Evolutionary conservation across 1,140 invertebrate species (phyloP).

Genomic region (Brachionus rubens): DNA sequence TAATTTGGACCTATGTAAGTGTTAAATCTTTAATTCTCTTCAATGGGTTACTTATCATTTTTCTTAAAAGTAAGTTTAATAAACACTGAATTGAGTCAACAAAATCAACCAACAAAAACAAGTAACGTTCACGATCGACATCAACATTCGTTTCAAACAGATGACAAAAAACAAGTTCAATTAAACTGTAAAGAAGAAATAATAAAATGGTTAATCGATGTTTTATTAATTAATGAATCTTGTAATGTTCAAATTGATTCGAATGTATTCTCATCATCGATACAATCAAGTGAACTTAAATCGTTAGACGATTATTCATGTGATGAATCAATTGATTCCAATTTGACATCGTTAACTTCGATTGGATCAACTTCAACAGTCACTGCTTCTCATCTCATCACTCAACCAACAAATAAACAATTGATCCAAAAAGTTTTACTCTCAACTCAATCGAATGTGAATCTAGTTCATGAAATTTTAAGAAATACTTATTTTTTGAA

Average conservation of each 20-base stretch:
- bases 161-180: slow-evolving; percentile 21
- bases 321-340: background rate
- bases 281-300: background rate
- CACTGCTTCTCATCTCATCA: background rate
- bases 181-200: slow-evolving; percentile 43
- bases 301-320: slow-evolving; percentile 1
- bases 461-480: slow-evolving; percentile 89
- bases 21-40: background rate
- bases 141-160: background rate
- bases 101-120: background rate
- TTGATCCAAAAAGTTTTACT: slow-evolving; percentile 74
- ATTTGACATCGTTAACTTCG: background rate
- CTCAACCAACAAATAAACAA: slow-evolving; percentile 6
- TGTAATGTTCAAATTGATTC: background rate
- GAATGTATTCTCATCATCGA: background rate
- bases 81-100: background rate
- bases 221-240: too few relatives aligned
- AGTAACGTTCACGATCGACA: background rate
- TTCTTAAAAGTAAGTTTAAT: slow-evolving; percentile 10
- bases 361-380: background rate
- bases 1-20: slow-evolving; percentile 39
- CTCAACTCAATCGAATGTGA: slow-evolving; percentile 81
- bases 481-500: slow-evolving; percentile 65
- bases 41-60: background rate
- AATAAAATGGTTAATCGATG: slow-evolving; percentile 43